Evolutionary conservation across 1,140 invertebrate species (phyloP).

Genomic region (Camponotus floridanus): DNA sequence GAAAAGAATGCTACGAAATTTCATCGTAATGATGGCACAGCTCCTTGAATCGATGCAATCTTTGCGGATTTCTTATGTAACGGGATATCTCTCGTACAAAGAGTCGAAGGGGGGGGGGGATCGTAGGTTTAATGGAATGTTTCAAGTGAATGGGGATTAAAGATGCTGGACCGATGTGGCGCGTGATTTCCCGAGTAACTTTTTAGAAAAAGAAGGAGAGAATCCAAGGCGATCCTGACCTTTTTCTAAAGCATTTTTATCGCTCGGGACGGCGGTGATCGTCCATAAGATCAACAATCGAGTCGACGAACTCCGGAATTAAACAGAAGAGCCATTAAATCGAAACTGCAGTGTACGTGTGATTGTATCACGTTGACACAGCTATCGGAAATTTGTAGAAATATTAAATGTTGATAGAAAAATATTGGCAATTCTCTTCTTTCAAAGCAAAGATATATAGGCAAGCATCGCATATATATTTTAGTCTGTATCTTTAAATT

Average conservation of each 20-base stretch:
- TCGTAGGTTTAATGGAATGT: constrained; percentile 43
- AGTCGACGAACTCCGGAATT: constrained; percentile 13
- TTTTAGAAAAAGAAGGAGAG: constrained; percentile 23
- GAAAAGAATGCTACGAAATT: not conserved
- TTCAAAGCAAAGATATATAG: not conserved
- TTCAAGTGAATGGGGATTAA: constrained; percentile 65
- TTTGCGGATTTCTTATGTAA: constrained; percentile 38
- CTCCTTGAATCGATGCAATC: constrained; percentile 29
- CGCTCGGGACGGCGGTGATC: constrained; percentile 38
- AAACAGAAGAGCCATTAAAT: not conserved
- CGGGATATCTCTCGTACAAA: not conserved
- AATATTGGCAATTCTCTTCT: not conserved
- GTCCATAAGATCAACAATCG: constrained; percentile 44
- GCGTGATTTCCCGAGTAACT: constrained; percentile 21
- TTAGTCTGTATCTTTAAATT: not conserved
- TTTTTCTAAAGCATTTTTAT: constrained; percentile 58
- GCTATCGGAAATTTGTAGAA: not conserved
- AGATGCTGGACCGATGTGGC: constrained; percentile 20
- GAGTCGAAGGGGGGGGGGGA: not conserved
- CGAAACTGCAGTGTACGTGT: not conserved
- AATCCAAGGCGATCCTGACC: constrained; percentile 53
- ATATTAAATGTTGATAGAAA: constrained; percentile 11
- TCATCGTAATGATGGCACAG: constrained; percentile 22
- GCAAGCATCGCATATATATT: not conserved
- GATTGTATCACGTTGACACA: not conserved